These are phyloP conservation scores for Esox masquinongy DNA, from an alignment of 2,797 vertebrate genomes.

Conservation along the genomic window DNA sequence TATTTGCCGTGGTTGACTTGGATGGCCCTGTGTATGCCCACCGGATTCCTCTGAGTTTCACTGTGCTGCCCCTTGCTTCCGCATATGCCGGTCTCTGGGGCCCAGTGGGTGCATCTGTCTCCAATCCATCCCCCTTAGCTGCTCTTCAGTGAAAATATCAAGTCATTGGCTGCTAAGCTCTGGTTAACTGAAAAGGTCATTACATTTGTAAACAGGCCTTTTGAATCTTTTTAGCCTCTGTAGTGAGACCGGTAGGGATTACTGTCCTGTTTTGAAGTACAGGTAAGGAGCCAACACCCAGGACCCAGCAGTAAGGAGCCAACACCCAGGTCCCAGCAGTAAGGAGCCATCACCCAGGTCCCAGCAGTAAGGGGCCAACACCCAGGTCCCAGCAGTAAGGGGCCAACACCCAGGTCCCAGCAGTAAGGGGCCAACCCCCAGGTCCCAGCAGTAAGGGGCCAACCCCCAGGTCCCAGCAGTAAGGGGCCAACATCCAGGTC, in stretches of 20 bases:
- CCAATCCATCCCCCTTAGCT: slow-evolving; percentile 56
- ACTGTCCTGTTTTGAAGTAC: slow-evolving; percentile 63
- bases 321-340: slow-evolving; percentile 38
- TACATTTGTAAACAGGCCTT: slow-evolving; percentile 79
- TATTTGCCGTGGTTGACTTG: slow-evolving; percentile 65
- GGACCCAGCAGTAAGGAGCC: slow-evolving; percentile 59
- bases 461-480: slow-evolving; percentile 48
- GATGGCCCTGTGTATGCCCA: slow-evolving; percentile 68
- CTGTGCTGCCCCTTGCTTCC: slow-evolving; percentile 48
- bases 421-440: slow-evolving; percentile 50
- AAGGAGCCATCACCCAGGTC: no score
- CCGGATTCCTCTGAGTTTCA: slow-evolving; percentile 64
- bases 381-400: slow-evolving; percentile 54
- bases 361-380: slow-evolving; percentile 46
- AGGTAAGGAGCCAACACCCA: slow-evolving; percentile 51
- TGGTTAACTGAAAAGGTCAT: slow-evolving; percentile 81
- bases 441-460: slow-evolving; percentile 58
- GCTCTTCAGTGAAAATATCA: slow-evolving; percentile 75
- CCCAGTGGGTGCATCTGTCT: slow-evolving; percentile 62
- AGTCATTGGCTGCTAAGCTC: slow-evolving; percentile 79
- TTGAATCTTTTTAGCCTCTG: slow-evolving; percentile 77
- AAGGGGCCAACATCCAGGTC: slow-evolving; percentile 47
- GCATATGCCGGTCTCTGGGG: slow-evolving; percentile 67
- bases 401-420: slow-evolving; percentile 47
- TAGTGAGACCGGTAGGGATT: slow-evolving; percentile 71